Evolutionary conservation across 2,888 invertebrate species (phyloP).

Genomic region (Ecdyonurus torrentis): DNA sequence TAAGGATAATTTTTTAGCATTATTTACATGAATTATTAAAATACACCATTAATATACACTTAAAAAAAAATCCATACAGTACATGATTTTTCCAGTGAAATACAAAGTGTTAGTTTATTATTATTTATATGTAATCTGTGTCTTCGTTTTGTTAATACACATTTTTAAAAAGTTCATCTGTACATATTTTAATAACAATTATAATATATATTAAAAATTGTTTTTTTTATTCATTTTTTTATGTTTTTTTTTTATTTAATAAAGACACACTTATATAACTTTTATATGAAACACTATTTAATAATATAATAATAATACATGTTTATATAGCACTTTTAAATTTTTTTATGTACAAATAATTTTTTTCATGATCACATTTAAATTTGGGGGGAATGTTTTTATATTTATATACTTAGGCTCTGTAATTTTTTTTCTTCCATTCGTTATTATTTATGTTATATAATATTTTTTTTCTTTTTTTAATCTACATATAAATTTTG

Average conservation of each 20-base stretch:
- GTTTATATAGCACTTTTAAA: not conserved
- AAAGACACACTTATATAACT: not conserved
- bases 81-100: not conserved
- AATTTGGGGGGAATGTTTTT: not conserved
- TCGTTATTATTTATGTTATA: not conserved
- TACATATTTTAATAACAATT: not conserved
- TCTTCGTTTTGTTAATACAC: not conserved
- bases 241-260: not conserved
- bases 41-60: not conserved
- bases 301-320: not conserved
- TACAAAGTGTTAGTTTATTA: not conserved
- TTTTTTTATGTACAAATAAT: not conserved
- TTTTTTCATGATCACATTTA: conserved; percentile 1
- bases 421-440: not conserved
- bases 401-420: not conserved
- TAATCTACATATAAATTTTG: no score
- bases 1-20: no score
- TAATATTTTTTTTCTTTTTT: no score
- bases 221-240: not conserved
- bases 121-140: not conserved
- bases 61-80: not conserved
- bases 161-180: not conserved
- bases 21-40: no score
- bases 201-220: not conserved
- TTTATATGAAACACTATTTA: not conserved